These are phyloP conservation scores for Notoglanidium macrostoma DNA, from an alignment of 2,797 vertebrate genomes.

Conservation along the genomic window DNA sequence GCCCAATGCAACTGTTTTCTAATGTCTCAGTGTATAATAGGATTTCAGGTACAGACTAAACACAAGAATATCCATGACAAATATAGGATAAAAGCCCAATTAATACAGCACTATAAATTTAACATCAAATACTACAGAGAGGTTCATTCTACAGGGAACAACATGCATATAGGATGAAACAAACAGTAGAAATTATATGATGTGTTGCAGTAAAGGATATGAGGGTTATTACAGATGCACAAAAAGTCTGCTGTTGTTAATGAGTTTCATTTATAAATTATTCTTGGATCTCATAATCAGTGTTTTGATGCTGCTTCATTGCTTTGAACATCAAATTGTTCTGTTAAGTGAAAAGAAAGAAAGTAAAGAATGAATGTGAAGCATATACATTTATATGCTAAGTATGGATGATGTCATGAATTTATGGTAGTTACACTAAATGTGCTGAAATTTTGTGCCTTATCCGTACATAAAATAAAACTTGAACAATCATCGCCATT, in stretches of 20 bases:
- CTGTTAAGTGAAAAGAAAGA: not conserved
- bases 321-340: not conserved
- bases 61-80: not conserved
- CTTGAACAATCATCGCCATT: not conserved
- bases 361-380: not conserved
- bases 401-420: not conserved
- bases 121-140: not conserved
- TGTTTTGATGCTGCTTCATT: not conserved
- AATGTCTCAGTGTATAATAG: not conserved
- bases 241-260: not conserved
- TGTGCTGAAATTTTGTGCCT: not conserved
- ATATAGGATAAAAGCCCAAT: not conserved
- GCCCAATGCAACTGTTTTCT: not conserved
- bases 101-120: not conserved
- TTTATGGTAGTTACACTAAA: not conserved
- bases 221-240: conserved; percentile 6
- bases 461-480: not conserved
- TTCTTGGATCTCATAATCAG: conserved; percentile 9
- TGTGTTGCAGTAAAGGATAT: not conserved
- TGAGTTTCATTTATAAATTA: conserved; percentile 9
- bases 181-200: not conserved
- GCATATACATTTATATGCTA: not conserved
- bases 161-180: not conserved
- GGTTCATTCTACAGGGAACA: not conserved
- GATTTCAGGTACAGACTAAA: not conserved